phyloP scores from a whole-genome alignment of 2,888 invertebrate genomes.

The Mimachlamys varia region DNA sequence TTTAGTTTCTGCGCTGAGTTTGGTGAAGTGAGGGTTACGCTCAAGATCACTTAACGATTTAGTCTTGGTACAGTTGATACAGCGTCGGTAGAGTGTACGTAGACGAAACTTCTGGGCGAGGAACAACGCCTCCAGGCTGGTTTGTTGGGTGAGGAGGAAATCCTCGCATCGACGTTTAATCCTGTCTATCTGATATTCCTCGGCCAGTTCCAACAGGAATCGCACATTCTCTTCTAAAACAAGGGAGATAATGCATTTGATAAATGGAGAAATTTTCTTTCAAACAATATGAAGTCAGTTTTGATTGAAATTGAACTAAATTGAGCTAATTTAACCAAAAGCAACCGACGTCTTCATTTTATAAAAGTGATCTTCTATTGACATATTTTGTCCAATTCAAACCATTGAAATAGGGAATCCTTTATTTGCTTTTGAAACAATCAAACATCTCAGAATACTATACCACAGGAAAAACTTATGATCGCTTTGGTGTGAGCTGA shows the following conservation, averaged over 20 bases:
- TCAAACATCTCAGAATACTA: too few relatives aligned
- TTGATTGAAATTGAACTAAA: too few relatives aligned
- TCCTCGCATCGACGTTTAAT: conserved; percentile 80
- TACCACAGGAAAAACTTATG: too few relatives aligned
- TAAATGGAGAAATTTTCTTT: background rate
- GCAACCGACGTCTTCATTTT: too few relatives aligned
- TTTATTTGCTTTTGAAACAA: too few relatives aligned
- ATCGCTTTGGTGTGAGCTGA: too few relatives aligned
- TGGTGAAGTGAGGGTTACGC: conserved; percentile 62
- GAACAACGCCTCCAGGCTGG: conserved; percentile 73
- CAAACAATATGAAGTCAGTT: background rate
- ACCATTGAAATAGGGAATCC: too few relatives aligned
- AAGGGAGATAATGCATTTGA: conserved; percentile 24
- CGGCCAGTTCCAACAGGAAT: conserved; percentile 79
- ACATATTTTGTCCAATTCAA: too few relatives aligned
- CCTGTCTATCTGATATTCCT: conserved; percentile 81
- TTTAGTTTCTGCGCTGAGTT: conserved; percentile 68
- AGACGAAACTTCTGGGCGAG: conserved; percentile 70
- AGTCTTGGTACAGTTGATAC: conserved; percentile 71
- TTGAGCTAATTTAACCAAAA: too few relatives aligned
- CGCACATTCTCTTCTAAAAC: conserved; percentile 80
- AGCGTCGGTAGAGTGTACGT: conserved; percentile 63
- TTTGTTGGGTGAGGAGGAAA: conserved; percentile 73
- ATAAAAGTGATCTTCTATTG: too few relatives aligned
- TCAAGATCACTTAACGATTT: conserved; percentile 72